Percentiles rank a stretch among this genome's conserved stretches.
These are phyloP conservation scores for Candoia aspera DNA, from an alignment of 2,113 vertebrate genomes.

Conservation along the genomic window DNA sequence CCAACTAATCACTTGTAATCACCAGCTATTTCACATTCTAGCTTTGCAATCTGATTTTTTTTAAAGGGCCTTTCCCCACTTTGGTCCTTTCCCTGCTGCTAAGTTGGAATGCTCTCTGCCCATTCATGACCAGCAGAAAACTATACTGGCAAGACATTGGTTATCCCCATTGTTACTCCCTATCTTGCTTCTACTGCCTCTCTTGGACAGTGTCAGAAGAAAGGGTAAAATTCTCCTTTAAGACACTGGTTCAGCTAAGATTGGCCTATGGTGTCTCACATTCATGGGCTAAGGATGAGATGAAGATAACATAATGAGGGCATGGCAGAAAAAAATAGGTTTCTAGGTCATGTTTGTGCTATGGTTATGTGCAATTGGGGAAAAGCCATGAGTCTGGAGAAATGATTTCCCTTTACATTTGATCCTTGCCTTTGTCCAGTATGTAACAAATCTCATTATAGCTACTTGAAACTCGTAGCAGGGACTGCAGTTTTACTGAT, in stretches of 20 bases:
- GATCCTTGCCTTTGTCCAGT: not conserved
- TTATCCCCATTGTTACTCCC: not conserved
- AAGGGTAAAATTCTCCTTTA: not conserved
- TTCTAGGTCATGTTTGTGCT: not conserved
- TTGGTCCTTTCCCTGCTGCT: not conserved
- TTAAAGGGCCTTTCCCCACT: not conserved
- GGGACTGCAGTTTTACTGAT: not conserved
- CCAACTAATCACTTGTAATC: not conserved
- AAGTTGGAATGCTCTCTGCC: not conserved
- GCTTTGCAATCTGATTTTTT: not conserved
- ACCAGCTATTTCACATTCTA: not conserved
- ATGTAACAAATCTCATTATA: not conserved
- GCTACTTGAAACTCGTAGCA: not conserved
- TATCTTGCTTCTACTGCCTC: not conserved
- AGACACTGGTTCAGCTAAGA: not conserved
- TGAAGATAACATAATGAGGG: not conserved
- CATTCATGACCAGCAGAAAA: not conserved
- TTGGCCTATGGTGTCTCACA: not conserved
- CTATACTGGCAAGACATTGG: not conserved
- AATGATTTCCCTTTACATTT: not conserved
- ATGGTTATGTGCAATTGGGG: not conserved
- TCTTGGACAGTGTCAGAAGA: not conserved
- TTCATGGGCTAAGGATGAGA: not conserved
- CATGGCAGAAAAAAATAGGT: not conserved
- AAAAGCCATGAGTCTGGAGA: not conserved